These are phyloP conservation scores for Hepsetus odoe DNA, from an alignment of 2,113 vertebrate genomes.

Conservation along the genomic window DNA sequence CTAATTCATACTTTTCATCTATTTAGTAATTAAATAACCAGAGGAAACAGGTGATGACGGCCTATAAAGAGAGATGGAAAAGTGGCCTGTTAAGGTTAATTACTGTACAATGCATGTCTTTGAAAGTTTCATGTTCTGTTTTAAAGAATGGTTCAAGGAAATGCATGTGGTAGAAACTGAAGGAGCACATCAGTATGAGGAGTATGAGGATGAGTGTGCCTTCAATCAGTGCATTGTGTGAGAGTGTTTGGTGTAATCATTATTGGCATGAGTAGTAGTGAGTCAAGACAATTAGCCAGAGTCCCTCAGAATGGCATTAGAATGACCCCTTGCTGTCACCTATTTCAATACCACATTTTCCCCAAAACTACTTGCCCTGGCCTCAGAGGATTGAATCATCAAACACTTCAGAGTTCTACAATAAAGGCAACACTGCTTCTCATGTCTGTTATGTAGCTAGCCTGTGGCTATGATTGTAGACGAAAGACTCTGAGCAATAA, in stretches of 20 bases:
- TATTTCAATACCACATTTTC: background rate
- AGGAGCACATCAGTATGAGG: background rate
- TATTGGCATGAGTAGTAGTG: background rate
- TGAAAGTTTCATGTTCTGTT: background rate
- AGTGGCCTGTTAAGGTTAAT: slow-evolving; percentile 63
- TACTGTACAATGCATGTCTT: slow-evolving; percentile 1
- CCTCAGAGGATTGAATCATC: background rate
- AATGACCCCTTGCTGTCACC: slow-evolving; percentile 13
- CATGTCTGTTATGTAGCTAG: background rate
- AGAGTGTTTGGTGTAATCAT: background rate
- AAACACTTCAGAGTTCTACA: background rate
- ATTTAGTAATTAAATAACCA: too few relatives aligned
- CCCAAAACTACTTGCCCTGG: background rate
- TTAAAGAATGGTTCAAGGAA: background rate
- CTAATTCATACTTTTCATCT: too few relatives aligned
- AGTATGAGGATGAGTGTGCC: background rate
- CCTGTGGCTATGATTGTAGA: background rate
- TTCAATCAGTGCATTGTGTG: background rate
- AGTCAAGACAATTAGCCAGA: slow-evolving; percentile 11
- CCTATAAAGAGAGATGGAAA: too few relatives aligned
- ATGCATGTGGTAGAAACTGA: background rate
- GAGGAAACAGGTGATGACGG: background rate
- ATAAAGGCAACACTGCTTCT: background rate
- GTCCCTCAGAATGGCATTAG: slow-evolving; percentile 43
- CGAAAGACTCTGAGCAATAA: background rate